Evolutionary conservation across 2,888 invertebrate species (phyloP).

Genomic region (Allophyes oxyacanthae): DNA sequence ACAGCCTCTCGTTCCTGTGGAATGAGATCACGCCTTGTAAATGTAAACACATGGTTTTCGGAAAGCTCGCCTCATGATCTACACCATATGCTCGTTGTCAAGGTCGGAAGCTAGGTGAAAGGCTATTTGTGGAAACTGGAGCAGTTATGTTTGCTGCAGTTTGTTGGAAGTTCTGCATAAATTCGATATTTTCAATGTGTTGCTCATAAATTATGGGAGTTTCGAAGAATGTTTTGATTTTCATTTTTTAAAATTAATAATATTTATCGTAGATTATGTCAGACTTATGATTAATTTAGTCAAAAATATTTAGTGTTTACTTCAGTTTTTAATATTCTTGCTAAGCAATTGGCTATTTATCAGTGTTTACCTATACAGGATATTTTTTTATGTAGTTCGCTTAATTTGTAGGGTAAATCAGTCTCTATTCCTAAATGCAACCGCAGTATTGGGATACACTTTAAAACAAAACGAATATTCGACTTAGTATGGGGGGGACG

Average conservation of each 20-base stretch:
- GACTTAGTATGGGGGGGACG: too few species aligned
- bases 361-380: too few species aligned
- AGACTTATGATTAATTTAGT: too few species aligned
- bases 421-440: too few species aligned
- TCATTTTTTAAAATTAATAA: background rate
- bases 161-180: constrained; percentile 5
- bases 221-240: background rate
- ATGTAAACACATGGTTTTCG: constrained; percentile 65
- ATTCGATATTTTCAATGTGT: background rate
- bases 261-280: too few species aligned
- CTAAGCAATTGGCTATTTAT: too few species aligned
- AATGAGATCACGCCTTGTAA: constrained; percentile 73
- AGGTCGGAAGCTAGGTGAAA: constrained; percentile 60
- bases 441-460: too few species aligned
- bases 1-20: constrained; percentile 57
- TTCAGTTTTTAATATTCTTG: too few species aligned
- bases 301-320: too few species aligned
- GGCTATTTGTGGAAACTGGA: constrained; percentile 59
- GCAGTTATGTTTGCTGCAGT: constrained; percentile 36
- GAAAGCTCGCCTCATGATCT: constrained; percentile 57
- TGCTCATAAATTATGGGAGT: background rate
- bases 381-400: too few species aligned
- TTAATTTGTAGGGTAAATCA: too few species aligned
- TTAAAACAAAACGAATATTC: too few species aligned
- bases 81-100: constrained; percentile 56